phyloP scores from a whole-genome alignment of 1,140 invertebrate species.

The Eumeta japonica region DNA sequence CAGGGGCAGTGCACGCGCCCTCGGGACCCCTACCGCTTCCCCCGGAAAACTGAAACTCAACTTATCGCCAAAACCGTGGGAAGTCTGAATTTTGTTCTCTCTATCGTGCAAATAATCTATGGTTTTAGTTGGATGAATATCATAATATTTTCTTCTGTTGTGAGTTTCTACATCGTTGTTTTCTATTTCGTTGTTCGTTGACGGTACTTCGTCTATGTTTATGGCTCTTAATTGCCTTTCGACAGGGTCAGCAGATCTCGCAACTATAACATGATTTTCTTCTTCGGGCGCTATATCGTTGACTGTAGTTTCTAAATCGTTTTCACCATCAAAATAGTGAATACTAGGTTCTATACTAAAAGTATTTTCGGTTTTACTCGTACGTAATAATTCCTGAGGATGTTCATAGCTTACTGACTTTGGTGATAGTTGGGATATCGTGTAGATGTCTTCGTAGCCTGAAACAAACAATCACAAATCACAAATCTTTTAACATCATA shows the following conservation, averaged over 20 bases:
- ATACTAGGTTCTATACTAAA: constrained; percentile 49
- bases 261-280: constrained; percentile 32
- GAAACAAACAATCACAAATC: constrained; percentile 24
- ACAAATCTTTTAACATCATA: constrained; percentile 5
- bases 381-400: constrained; percentile 23
- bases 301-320: constrained; percentile 27
- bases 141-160: constrained; percentile 47
- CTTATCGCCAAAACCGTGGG: constrained; percentile 37
- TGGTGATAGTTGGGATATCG: constrained; percentile 60
- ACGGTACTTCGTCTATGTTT: constrained; percentile 37
- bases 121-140: constrained; percentile 51
- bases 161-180: constrained; percentile 50
- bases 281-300: constrained; percentile 15
- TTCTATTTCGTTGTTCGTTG: constrained; percentile 43
- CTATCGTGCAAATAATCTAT: constrained; percentile 22
- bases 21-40: constrained; percentile 72
- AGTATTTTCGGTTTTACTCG: constrained; percentile 37
- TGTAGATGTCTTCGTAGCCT: constrained; percentile 56
- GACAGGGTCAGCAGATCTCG: constrained; percentile 39
- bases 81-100: constrained; percentile 35
- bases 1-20: constrained; percentile 59
- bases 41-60: constrained; percentile 60
- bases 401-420: constrained; percentile 43
- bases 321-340: constrained; percentile 30
- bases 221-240: constrained; percentile 41